Percentiles rank a stretch among this genome's conserved stretches.
Conservation (phyloP, 2,888 invertebrate genomes). For the Limnephilus auricula region DNA sequence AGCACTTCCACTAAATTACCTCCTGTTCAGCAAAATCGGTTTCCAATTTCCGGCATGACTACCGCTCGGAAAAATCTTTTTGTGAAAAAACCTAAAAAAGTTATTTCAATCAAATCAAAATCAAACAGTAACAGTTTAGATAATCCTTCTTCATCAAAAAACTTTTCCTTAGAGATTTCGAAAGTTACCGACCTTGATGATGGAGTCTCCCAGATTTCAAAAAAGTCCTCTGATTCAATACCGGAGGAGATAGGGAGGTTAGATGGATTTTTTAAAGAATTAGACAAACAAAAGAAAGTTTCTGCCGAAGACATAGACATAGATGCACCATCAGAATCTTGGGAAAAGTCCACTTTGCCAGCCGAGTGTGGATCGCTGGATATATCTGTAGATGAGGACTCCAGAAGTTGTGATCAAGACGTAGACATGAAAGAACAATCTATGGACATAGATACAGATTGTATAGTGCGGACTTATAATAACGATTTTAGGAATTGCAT, state of each 20-base stretch:
- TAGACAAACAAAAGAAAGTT: constrained; percentile 45
- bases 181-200: constrained; percentile 5
- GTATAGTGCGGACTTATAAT: constrained; percentile 69
- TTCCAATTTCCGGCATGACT: not conserved
- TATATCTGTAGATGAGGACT: constrained; percentile 71
- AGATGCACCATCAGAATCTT: not conserved
- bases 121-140: constrained; percentile 67
- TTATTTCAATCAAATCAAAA: constrained; percentile 74
- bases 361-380: constrained; percentile 7
- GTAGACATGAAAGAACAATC: constrained; percentile 73
- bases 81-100: constrained; percentile 75
- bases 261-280: constrained; percentile 55
- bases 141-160: constrained; percentile 49
- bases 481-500: constrained; percentile 68
- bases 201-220: not conserved
- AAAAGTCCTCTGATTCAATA: not conserved
- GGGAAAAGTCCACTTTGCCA: constrained; percentile 25
- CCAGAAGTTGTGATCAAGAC: constrained; percentile 69
- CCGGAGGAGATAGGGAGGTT: constrained; percentile 13
- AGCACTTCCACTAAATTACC: constrained; percentile 35
- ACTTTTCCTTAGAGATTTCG: not conserved
- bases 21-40: constrained; percentile 10
- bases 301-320: not conserved
- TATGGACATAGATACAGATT: constrained; percentile 73
- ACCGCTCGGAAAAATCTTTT: constrained; percentile 70